These are phyloP conservation scores for Falco naumanni DNA, from an alignment of 2,797 vertebrate species.

Conservation along the genomic window DNA sequence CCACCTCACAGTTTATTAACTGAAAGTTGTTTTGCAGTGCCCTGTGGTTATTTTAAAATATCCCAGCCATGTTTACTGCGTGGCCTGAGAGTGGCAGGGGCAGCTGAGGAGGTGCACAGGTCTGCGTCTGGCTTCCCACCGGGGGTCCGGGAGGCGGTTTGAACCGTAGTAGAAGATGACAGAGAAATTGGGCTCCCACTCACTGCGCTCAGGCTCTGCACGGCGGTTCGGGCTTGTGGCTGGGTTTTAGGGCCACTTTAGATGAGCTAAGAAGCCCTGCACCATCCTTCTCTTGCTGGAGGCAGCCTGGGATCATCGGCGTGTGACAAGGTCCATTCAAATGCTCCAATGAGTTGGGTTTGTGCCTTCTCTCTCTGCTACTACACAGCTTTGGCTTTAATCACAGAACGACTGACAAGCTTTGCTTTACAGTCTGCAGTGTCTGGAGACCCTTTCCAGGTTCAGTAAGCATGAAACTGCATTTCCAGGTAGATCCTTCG, in stretches of 20 bases:
- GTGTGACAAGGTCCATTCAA: not conserved
- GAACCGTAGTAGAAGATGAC: too few relatives aligned
- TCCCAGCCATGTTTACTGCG: too few relatives aligned
- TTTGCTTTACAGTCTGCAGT: not conserved
- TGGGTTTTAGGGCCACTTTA: not conserved
- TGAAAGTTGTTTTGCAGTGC: not conserved
- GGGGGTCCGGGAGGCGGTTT: not conserved
- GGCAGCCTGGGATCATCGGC: not conserved
- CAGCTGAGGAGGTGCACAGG: not conserved
- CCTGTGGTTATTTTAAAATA: not conserved
- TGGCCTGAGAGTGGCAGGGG: not conserved
- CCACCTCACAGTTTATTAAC: not conserved
- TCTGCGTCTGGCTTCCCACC: not conserved
- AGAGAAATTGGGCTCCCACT: not conserved
- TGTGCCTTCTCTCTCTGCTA: not conserved
- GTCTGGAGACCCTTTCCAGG: not conserved
- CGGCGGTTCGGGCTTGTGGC: too few relatives aligned
- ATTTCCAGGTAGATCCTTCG: not conserved
- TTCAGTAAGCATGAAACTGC: not conserved
- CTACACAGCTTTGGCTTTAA: not conserved
- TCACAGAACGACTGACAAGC: not conserved
- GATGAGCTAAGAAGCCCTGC: not conserved
- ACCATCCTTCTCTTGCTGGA: not conserved
- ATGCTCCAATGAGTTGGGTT: not conserved
- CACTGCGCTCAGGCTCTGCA: accelerated